phyloP scores from a whole-genome alignment of 2,888 invertebrate genomes.

The Corythucha ciliata region DNA sequence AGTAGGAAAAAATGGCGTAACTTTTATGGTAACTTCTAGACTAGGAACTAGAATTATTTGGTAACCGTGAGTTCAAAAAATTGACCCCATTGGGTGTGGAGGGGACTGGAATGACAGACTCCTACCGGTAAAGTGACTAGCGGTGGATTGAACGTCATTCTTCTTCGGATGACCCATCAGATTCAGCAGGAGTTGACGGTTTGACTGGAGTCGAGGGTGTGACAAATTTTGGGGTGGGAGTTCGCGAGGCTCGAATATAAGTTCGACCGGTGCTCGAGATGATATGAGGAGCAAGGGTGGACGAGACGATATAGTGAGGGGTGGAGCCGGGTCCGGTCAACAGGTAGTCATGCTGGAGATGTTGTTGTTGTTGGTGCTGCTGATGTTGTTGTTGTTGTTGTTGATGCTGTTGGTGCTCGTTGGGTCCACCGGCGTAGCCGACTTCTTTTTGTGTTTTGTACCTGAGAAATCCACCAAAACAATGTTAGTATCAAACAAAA shows the following conservation, averaged over 20 bases:
- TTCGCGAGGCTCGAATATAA: conserved; percentile 24
- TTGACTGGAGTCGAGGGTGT: conserved; percentile 21
- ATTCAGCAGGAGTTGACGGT: conserved; percentile 10
- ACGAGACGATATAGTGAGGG: conserved; percentile 15
- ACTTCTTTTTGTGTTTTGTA: conserved; percentile 33
- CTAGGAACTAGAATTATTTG: too few species aligned
- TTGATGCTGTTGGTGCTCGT: too few species aligned
- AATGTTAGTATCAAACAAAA: background rate
- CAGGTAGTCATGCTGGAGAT: conserved; percentile 4
- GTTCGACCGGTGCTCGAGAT: conserved; percentile 15
- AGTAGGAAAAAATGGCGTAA: too few species aligned
- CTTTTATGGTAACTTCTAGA: too few species aligned
- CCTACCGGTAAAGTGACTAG: too few species aligned
- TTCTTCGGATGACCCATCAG: conserved; percentile 3
- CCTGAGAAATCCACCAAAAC: conserved; percentile 20
- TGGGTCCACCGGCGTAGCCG: conserved; percentile 16
- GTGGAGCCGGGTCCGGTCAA: conserved; percentile 7
- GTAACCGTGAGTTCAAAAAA: too few species aligned
- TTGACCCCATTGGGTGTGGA: too few species aligned
- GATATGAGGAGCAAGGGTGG: conserved; percentile 18
- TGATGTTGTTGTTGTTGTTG: too few species aligned
- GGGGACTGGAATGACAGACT: too few species aligned
- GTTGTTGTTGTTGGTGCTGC: too few species aligned
- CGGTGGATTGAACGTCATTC: conserved; percentile 1
- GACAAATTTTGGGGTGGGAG: conserved; percentile 24